Evolutionary conservation across 2,888 invertebrate species (phyloP).

Genomic region (Allygus modestus): DNA sequence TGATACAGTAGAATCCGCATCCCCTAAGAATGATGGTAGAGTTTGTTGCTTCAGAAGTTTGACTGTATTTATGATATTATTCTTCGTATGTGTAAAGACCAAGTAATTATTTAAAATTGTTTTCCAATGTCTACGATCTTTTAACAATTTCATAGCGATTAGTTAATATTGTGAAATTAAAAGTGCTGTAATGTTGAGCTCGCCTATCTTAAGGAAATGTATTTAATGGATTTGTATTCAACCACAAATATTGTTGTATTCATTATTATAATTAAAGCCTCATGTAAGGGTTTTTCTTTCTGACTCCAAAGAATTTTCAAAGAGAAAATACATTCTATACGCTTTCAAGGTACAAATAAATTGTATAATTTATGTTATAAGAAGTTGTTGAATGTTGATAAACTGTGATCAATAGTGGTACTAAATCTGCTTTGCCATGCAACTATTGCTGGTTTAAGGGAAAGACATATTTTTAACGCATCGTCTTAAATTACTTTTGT

Average conservation of each 20-base stretch:
- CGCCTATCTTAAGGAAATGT: too few species aligned
- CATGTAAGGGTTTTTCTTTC: too few species aligned
- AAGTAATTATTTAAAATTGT: too few species aligned
- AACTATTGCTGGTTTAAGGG: background rate
- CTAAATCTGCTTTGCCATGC: background rate
- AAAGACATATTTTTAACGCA: too few species aligned
- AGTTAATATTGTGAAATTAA: too few species aligned
- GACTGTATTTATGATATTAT: background rate
- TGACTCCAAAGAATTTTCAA: background rate
- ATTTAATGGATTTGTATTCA: too few species aligned
- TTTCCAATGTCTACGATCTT: too few species aligned
- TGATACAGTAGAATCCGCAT: background rate
- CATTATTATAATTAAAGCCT: too few species aligned
- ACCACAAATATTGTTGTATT: too few species aligned
- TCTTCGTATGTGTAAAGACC: background rate
- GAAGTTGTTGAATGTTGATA: background rate
- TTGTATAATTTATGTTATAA: background rate
- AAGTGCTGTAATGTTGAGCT: too few species aligned
- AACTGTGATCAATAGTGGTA: background rate
- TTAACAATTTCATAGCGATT: too few species aligned
- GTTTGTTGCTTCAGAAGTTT: background rate
- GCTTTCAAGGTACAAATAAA: conserved; percentile 23
- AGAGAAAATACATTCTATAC: background rate
- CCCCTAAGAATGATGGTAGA: background rate
- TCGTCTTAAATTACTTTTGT: too few species aligned